These are phyloP conservation scores for Tetraodon nigroviridis DNA, from an alignment of 2,113 vertebrate genomes.

Conservation along the genomic window DNA sequence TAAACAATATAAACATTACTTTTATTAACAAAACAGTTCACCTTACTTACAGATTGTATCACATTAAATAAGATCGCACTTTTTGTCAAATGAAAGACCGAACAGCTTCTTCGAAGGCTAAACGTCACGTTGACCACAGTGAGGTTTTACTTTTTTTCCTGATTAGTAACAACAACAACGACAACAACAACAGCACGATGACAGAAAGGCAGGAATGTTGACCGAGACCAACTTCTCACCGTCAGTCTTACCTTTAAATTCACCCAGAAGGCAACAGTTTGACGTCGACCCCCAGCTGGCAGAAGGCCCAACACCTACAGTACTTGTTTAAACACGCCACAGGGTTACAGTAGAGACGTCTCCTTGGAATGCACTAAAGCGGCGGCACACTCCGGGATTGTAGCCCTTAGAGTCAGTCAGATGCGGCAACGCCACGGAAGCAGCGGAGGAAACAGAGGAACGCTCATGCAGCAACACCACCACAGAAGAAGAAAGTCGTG, in stretches of 20 bases:
- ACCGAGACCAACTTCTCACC: constrained; percentile 24
- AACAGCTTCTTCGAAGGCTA: constrained; percentile 24
- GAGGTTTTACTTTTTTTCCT: constrained; percentile 56
- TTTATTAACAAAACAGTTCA: constrained; percentile 77
- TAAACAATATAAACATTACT: constrained; percentile 66
- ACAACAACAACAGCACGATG: constrained; percentile 39
- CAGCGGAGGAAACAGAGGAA: constrained; percentile 2
- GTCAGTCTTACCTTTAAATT: constrained; percentile 28
- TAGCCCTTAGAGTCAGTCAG: constrained; percentile 68
- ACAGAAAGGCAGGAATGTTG: constrained; percentile 58
- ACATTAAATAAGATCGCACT: constrained; percentile 64
- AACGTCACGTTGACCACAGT: constrained; percentile 46
- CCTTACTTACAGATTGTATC: constrained; percentile 64
- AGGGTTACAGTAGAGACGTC: constrained; percentile 66
- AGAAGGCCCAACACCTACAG: constrained; percentile 52
- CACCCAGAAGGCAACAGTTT: constrained; percentile 42
- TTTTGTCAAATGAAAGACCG: constrained; percentile 33
- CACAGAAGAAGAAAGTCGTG: constrained; percentile 13
- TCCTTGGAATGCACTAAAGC: constrained; percentile 68
- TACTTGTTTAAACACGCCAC: constrained; percentile 45
- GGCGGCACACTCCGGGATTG: constrained; percentile 61
- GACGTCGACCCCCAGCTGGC: constrained; percentile 41
- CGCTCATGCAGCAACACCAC: constrained; percentile 15
- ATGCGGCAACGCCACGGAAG: constrained; percentile 12
- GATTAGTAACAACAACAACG: constrained; percentile 48